A percentile compares a stretch with the other conserved stretches of the same genome.
phyloP scores from a whole-genome alignment of 2,113 vertebrate species.

The Myrmecophaga tridactyla region DNA sequence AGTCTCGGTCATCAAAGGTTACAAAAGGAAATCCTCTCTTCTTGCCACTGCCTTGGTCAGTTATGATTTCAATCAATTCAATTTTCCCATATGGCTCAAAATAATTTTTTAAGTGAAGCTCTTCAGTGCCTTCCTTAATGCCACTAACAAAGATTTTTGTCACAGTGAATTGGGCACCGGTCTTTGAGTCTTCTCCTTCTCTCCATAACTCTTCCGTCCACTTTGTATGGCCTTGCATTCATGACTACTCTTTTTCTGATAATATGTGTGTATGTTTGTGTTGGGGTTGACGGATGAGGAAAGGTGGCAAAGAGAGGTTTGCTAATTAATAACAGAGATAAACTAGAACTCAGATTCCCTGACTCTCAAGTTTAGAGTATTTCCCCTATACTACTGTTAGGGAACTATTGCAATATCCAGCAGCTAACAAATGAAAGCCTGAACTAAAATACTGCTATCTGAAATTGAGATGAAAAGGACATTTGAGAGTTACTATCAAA shows the following conservation, averaged over 20 bases:
- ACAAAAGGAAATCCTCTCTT: no score
- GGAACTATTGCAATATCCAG: background rate
- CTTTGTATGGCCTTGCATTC: no score
- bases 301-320: background rate
- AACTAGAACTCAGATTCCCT: background rate
- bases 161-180: no score
- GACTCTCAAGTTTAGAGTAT: background rate
- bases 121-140: no score
- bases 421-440: background rate
- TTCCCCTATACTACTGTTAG: background rate
- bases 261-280: background rate
- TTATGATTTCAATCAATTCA: no score
- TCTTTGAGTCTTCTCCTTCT: no score
- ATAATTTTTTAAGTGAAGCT: no score
- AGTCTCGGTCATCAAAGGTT: no score
- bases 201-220: no score
- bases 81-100: no score
- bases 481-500: background rate
- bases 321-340: conserved; percentile 13
- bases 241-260: background rate
- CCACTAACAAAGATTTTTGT: no score
- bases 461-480: background rate
- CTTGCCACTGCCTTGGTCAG: no score
- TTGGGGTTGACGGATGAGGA: background rate
- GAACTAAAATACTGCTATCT: background rate